These are phyloP conservation scores for Sciurus vulgaris DNA, from an alignment of 2,797 vertebrate species.

Conservation along the genomic window DNA sequence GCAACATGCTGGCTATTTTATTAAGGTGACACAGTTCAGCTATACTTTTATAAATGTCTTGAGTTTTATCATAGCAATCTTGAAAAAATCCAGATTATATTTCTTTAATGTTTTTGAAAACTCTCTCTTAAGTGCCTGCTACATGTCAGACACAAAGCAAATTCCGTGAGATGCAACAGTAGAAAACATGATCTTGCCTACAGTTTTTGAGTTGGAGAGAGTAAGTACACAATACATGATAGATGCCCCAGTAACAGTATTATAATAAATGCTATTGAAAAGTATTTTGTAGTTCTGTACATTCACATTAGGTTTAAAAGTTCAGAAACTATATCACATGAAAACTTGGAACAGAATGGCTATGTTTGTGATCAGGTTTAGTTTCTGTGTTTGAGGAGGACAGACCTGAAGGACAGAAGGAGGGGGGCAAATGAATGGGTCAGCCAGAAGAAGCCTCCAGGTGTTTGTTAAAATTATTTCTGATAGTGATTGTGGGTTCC, in stretches of 20 bases:
- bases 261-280: background rate
- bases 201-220: background rate
- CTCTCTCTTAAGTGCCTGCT: background rate
- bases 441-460: background rate
- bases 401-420: background rate
- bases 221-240: background rate
- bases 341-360: background rate
- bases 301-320: background rate
- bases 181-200: background rate
- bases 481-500: background rate
- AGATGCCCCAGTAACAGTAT: background rate
- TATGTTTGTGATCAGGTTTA: background rate
- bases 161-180: background rate
- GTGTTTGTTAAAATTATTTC: background rate
- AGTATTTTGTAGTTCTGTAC: background rate
- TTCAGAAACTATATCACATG: background rate
- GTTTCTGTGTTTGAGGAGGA: background rate
- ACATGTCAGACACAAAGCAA: background rate
- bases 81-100: slow-evolving; percentile 43
- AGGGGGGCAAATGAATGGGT: background rate
- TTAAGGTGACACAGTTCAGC: slow-evolving; percentile 71
- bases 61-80: slow-evolving; percentile 8
- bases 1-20: slow-evolving; percentile 71
- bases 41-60: slow-evolving; percentile 34
- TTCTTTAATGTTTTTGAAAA: slow-evolving; percentile 15